Evolutionary conservation across 2,113 vertebrate species (phyloP).

Genomic region (Corapipo altera): DNA sequence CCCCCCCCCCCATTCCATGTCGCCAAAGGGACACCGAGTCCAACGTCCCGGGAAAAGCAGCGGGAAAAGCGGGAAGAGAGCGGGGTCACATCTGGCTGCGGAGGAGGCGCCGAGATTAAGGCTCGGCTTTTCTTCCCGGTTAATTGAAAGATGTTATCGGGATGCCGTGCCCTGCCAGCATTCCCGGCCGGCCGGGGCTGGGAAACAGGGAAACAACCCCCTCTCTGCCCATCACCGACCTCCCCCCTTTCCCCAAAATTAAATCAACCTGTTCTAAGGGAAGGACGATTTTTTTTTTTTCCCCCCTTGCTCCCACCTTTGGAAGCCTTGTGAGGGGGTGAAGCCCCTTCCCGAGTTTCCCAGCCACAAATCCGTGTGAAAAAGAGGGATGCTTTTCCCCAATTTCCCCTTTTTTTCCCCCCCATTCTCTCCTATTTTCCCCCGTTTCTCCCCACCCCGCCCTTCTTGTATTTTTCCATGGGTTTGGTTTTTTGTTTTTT

Average conservation of each 20-base stretch:
- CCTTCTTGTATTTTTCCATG: too few relatives aligned
- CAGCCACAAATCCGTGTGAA: background rate
- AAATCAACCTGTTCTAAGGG: accelerated
- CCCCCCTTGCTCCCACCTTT: background rate
- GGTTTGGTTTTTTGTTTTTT: background rate
- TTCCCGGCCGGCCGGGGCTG: background rate
- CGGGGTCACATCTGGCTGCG: background rate
- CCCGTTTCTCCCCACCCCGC: too few relatives aligned
- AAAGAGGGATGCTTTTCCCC: background rate
- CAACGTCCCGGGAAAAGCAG: background rate
- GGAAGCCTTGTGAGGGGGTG: background rate
- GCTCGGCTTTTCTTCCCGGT: background rate
- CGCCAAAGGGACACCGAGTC: background rate
- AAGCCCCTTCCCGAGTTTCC: background rate
- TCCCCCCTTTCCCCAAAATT: accelerated
- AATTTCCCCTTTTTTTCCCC: too few relatives aligned
- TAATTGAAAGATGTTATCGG: conserved; percentile 6
- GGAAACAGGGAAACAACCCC: background rate
- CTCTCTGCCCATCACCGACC: accelerated
- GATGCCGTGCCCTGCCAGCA: background rate
- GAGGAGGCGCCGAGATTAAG: background rate
- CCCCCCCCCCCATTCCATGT: background rate
- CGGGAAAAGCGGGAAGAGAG: too few relatives aligned
- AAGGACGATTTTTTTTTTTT: background rate
- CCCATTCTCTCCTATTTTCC: background rate